Evolutionary conservation across 2,888 invertebrate genomes (phyloP), one percentile per base, ranked within the genome.

Genomic region (Temnothorax rugatulus): DNA sequence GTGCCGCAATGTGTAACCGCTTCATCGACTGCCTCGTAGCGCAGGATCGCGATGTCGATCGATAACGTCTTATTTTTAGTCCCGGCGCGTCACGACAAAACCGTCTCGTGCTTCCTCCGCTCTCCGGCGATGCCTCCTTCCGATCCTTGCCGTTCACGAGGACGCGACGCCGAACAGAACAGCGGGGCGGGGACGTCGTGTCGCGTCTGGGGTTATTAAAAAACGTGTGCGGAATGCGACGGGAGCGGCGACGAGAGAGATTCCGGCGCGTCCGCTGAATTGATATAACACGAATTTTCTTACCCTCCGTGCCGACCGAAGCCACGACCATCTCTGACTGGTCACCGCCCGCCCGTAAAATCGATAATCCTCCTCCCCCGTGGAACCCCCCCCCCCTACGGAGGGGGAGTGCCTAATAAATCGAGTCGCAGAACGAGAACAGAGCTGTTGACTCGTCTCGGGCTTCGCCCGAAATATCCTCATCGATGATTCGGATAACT

Each of bases 31-130:
- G 64, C 71, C 41, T 81, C 68, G 61, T 52, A 76, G 76, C 59
- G 68, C 59, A 68, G 77, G 76, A 68, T 75, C 82, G 41, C 57
- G 34, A 34, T 50, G 66, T 52, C 59, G 77, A 25, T 83, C 76
- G 63, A 82, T 73, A 82, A 25, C n/a, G 79, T 57, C 71, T 81
- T 81, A 81, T 81, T 81, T 81, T 81, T 81, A 81, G 79, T 79
- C 69, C 25, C 38, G 79, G 18, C 71, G 69, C 71, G 79, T 71
- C 79, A 59, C 69, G 79, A 21, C 34, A 47, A 21, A 79, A 69
- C 59, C 59, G 79, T 81, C 47, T 81, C 79, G 71, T 41, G 25
- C 69, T 50, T 69, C 59, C 66, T 47, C 44, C 57, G 21, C 34
- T 44, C 68, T 44, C 47, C 41, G 41, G 41, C 1, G 41, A 9